These are phyloP conservation scores for Actinostola sp. DNA, from an alignment of 92 coral and sea anemone species.

Conservation along the genomic window DNA sequence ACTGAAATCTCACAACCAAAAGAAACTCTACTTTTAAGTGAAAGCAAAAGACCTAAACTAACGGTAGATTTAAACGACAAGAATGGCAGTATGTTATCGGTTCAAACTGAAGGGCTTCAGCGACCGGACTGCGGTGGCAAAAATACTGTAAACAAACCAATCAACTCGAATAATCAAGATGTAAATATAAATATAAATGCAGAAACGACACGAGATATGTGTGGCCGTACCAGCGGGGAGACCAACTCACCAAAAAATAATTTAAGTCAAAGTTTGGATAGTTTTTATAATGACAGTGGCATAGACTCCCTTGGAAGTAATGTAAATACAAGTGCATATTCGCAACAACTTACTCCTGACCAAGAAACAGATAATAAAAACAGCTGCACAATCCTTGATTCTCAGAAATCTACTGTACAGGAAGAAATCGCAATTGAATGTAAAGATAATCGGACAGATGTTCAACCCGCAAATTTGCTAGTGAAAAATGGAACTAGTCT, in stretches of 20 bases:
- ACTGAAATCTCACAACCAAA: constrained; percentile 19
- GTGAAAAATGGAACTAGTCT: background rate
- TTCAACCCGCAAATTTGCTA: background rate
- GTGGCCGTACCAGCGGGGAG: background rate
- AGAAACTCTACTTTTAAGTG: background rate
- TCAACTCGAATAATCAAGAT: background rate
- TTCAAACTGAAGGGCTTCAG: background rate
- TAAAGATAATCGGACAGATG: background rate
- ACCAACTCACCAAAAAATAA: background rate
- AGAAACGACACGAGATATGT: background rate
- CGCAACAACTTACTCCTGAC: background rate
- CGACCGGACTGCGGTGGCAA: background rate
- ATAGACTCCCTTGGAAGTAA: constrained; percentile 2
- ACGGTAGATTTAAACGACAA: background rate
- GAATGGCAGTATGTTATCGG: constrained; percentile 12
- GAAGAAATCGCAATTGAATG: background rate
- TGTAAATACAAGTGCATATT: constrained; percentile 8
- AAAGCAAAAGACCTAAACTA: constrained; percentile 16
- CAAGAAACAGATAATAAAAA: background rate
- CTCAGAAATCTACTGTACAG: background rate
- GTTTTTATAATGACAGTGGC: constrained; percentile 8
- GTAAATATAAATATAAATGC: constrained; percentile 14
- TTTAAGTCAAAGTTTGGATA: constrained; percentile 6
- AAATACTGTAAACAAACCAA: background rate
- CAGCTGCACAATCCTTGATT: background rate